phyloP scores from a whole-genome alignment of 2,113 vertebrate genomes.

The Camelus dromedarius region DNA sequence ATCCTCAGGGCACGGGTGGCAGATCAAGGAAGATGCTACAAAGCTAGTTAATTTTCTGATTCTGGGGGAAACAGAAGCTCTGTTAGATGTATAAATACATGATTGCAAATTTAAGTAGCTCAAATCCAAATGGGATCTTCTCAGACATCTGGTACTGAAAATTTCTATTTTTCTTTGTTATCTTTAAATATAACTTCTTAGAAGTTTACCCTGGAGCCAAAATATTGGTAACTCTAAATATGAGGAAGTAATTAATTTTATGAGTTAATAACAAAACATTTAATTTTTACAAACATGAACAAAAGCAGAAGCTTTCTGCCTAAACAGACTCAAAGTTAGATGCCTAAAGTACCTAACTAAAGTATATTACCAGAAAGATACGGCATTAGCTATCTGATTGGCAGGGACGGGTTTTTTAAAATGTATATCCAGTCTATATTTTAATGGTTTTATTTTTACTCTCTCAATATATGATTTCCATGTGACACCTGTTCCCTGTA shows the following conservation, averaged over 20 bases:
- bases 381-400: background rate
- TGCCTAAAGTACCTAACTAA: background rate
- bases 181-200: slow-evolving; percentile 88
- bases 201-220: slow-evolving; percentile 85
- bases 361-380: background rate
- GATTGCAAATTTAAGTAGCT: slow-evolving; percentile 94
- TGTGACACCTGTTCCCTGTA: background rate
- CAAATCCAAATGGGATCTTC: slow-evolving; percentile 92
- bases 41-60: slow-evolving; percentile 95
- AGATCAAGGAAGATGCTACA: slow-evolving; percentile 95
- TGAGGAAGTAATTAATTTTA: slow-evolving; percentile 63
- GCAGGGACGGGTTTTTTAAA: background rate
- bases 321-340: slow-evolving; percentile 31
- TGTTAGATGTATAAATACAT: slow-evolving; percentile 94
- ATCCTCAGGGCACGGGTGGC: slow-evolving; percentile 93
- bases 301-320: slow-evolving; percentile 45
- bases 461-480: slow-evolving; percentile 1
- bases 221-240: slow-evolving; percentile 77
- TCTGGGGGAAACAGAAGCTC: slow-evolving; percentile 93
- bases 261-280: slow-evolving; percentile 55
- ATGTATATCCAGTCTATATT: slow-evolving; percentile 10
- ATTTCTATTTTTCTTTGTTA: slow-evolving; percentile 88
- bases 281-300: slow-evolving; percentile 60
- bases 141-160: slow-evolving; percentile 91
- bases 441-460: slow-evolving; percentile 53